phyloP scores from a whole-genome alignment of 2,888 invertebrate species.

The Mythimna loreyi region DNA sequence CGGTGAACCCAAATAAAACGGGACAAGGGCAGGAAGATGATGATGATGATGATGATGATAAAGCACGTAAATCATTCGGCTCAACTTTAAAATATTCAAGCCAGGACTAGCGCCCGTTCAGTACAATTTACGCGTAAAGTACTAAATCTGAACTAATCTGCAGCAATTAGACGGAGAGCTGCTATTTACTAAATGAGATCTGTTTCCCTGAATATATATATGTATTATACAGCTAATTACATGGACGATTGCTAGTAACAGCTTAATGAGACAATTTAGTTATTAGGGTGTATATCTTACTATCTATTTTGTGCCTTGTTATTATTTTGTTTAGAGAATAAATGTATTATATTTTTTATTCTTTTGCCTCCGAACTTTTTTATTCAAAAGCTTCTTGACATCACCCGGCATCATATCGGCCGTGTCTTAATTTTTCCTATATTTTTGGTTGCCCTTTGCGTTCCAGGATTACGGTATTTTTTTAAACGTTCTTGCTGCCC shows the following conservation, averaged over 20 bases:
- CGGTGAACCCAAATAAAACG: too few relatives aligned
- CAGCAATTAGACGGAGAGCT: slow-evolving; percentile 35
- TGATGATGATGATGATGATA: too few relatives aligned
- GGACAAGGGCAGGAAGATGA: too few relatives aligned
- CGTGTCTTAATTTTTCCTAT: too few relatives aligned
- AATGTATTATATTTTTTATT: too few relatives aligned
- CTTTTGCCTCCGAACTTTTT: too few relatives aligned
- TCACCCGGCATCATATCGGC: too few relatives aligned
- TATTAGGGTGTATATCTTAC: not conserved
- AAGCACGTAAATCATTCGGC: not conserved
- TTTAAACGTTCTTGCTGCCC: too few relatives aligned
- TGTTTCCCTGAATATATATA: slow-evolving; percentile 29
- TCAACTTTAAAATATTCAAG: slow-evolving; percentile 6
- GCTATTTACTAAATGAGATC: slow-evolving; percentile 42
- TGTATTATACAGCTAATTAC: slow-evolving; percentile 27
- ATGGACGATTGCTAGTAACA: slow-evolving; percentile 1
- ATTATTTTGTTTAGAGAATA: too few relatives aligned
- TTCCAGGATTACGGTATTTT: too few relatives aligned
- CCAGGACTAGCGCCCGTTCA: not conserved
- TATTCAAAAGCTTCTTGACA: too few relatives aligned
- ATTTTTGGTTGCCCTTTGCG: too few relatives aligned
- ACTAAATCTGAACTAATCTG: slow-evolving; percentile 50
- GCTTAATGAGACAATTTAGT: slow-evolving; percentile 15
- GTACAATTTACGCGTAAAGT: slow-evolving; percentile 22
- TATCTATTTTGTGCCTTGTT: not conserved